phyloP scores from a whole-genome alignment of 2,797 vertebrate species.

The Anguilla marmorata region DNA sequence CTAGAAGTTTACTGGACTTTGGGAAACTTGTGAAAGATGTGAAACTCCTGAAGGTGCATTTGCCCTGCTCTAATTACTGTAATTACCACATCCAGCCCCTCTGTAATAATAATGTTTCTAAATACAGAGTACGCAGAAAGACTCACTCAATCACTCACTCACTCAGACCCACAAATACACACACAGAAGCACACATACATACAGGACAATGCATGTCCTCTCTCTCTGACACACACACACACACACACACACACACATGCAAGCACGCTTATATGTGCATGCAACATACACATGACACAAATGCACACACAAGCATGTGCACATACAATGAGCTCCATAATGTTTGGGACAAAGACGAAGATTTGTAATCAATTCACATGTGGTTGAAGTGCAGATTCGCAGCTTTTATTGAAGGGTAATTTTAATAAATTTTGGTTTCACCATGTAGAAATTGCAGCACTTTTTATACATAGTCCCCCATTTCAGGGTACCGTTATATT shows the following conservation, averaged over 20 bases:
- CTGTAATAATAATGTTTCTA: constrained; percentile 5
- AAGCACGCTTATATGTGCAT: background rate
- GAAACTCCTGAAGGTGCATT: constrained; percentile 18
- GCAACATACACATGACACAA: background rate
- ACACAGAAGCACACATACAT: background rate
- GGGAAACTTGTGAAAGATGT: background rate
- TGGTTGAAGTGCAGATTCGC: too few relatives aligned
- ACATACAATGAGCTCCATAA: too few relatives aligned
- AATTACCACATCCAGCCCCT: background rate
- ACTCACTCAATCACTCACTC: background rate
- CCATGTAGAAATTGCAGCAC: too few relatives aligned
- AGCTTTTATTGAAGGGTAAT: too few relatives aligned
- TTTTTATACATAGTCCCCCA: too few relatives aligned
- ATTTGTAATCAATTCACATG: too few relatives aligned
- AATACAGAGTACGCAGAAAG: background rate
- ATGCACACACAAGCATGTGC: background rate
- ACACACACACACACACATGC: background rate
- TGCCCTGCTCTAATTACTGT: constrained; percentile 15
- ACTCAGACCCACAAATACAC: background rate
- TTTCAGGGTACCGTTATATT: too few relatives aligned
- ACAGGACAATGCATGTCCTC: background rate
- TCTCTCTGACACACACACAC: background rate
- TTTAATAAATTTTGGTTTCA: too few relatives aligned
- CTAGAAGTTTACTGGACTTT: background rate
- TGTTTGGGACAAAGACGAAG: too few relatives aligned